Evolutionary conservation across 64 coral and sea anemone species (phyloP), one percentile per base, ranked within the genome.

Genomic region (Pachyseris speciosa): DNA sequence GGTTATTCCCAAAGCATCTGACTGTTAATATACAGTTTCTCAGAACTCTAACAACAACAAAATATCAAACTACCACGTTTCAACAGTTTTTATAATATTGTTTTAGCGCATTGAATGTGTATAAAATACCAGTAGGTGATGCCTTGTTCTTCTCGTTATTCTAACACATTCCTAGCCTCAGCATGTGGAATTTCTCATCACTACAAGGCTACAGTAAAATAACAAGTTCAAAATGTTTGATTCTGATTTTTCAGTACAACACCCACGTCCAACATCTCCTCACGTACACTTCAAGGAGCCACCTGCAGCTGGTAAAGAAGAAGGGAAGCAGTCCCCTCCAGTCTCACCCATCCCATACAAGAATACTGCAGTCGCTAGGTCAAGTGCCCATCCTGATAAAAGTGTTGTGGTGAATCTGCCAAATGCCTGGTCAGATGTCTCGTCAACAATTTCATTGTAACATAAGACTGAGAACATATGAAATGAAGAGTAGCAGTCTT

Each of bases 351-450:
- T 92, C 17, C 79, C 89, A 84, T 37, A 44, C 22, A 41, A 58
- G 48, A 71, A 33, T 24, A 34, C 64, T 27, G 20, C 47, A 37
- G 66, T 55, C 38, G 16, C 30, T 5, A 83, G 61, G 44, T 83
- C 61, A 51, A 63, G 48, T 17, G 32, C 10, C 15, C 40, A 47
- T 51, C 32, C 50, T 72, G 75, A 84, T 36, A 75, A 83, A 72
- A 84, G 79, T 34, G 89, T 92, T 26, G 89, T 92, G 12, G 68
- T 92, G 3, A 92, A 73, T 49, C 49, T 92, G 26, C 89, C 89
- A 12, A 84, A 68, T 64, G 79, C 65, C 39, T 92, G 89, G 89
- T 92, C 89, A 19, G 89, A 92, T 74, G 67, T 92, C 29, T 92
- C 89, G 47, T 92, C 89, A 39, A 92, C 79, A 51, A 36, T 92